Percentiles rank a stretch among this genome's conserved stretches.
These are phyloP conservation scores for Telmatherina bonti DNA, from an alignment of 2,797 vertebrate species.

Conservation along the genomic window DNA sequence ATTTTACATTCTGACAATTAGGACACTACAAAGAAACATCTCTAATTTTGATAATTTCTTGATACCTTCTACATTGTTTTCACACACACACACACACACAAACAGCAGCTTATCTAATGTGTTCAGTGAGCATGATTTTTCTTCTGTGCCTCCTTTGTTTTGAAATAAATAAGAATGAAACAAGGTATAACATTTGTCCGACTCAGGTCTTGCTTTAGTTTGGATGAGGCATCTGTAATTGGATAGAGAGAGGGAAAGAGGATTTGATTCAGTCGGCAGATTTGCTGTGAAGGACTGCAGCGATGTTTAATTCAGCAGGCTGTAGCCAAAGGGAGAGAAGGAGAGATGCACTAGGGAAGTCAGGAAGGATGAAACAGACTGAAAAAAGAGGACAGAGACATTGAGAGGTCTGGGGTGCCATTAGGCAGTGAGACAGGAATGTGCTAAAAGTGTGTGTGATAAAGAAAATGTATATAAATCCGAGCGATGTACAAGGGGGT, in stretches of 20 bases:
- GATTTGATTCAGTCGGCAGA: conserved; percentile 77
- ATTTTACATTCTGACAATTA: too few relatives aligned
- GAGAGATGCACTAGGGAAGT: conserved; percentile 60
- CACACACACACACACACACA: conserved; percentile 16
- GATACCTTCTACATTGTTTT: too few relatives aligned
- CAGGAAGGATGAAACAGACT: conserved; percentile 68
- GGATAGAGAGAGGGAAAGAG: conserved; percentile 69
- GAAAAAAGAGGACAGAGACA: conserved; percentile 58
- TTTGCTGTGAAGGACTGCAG: conserved; percentile 58
- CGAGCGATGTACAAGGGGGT: conserved; percentile 43
- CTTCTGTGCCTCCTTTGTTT: conserved; percentile 58
- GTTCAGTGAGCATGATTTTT: conserved; percentile 15
- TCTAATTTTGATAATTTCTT: conserved; percentile 12
- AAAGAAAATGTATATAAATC: conserved; percentile 51
- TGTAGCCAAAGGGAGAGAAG: conserved; percentile 56
- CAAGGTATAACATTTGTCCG: conserved; percentile 76
- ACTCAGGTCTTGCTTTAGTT: conserved; percentile 71
- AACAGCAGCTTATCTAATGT: conserved; percentile 11
- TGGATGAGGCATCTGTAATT: conserved; percentile 80
- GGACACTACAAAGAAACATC: conserved; percentile 11
- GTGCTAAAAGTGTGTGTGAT: conserved; percentile 63
- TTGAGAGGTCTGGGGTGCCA: conserved; percentile 54
- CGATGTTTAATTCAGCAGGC: conserved; percentile 81
- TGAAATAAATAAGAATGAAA: conserved; percentile 29
- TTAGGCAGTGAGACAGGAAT: conserved; percentile 60